These are phyloP conservation scores for Dynastes grantii DNA, from an alignment of 2,888 invertebrate genomes.

Conservation along the genomic window DNA sequence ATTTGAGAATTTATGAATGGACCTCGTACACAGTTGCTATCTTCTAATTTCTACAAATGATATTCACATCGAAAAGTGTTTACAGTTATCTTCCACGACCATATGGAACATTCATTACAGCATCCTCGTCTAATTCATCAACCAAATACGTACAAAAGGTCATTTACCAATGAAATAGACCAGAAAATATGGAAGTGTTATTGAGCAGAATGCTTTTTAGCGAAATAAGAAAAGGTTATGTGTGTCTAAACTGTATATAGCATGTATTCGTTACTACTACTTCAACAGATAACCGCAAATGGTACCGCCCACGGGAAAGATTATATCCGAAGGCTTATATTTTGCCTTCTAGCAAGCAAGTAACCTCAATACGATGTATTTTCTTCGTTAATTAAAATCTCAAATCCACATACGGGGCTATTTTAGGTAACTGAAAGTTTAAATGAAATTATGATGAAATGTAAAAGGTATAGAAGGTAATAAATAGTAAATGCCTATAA, in stretches of 20 bases:
- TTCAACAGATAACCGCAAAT: slow-evolving; percentile 8
- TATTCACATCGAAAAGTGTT: no score
- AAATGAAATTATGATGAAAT: background rate
- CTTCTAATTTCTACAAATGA: no score
- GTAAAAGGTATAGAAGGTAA: no score
- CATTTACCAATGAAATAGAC: slow-evolving; percentile 20
- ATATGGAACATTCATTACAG: no score
- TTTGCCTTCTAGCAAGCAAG: background rate
- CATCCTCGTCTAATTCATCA: no score
- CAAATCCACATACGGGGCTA: no score
- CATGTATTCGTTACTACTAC: background rate
- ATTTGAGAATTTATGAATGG: no score
- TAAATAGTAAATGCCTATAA: no score
- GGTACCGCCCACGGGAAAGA: background rate
- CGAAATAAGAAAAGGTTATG: background rate
- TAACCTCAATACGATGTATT: slow-evolving; percentile 3
- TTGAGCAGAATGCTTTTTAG: background rate
- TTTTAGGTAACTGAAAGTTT: no score
- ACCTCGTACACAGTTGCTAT: no score
- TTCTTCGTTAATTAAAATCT: no score
- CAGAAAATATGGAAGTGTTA: slow-evolving; percentile 14
- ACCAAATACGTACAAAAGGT: background rate
- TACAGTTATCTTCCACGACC: no score
- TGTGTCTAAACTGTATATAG: background rate
- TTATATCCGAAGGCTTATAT: background rate